Evolutionary conservation across 2,797 vertebrate genomes (phyloP).

Genomic region (Sebastes iracundus): DNA sequence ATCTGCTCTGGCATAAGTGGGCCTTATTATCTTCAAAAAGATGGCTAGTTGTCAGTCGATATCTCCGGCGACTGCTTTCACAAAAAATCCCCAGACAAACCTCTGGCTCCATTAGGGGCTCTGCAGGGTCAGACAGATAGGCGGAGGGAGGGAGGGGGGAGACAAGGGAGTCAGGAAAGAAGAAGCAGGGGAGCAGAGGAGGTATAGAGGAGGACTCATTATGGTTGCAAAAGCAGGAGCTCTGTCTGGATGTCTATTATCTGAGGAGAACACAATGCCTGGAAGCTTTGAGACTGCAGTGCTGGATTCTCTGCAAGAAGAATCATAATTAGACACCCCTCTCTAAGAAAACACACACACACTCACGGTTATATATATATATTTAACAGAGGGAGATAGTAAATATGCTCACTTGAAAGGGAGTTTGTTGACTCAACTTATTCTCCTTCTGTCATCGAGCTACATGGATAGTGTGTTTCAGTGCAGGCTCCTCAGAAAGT

Average conservation of each 20-base stretch:
- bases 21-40: conserved; percentile 71
- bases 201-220: conserved; percentile 52
- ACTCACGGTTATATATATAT: not conserved
- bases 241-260: conserved; percentile 53
- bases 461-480: not conserved
- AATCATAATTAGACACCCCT: conserved; percentile 57
- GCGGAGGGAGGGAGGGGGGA: conserved; percentile 1
- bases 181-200: not conserved
- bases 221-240: conserved; percentile 34
- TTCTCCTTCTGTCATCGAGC: not conserved
- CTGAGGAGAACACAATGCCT: conserved; percentile 45
- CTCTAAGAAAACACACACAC: conserved; percentile 29
- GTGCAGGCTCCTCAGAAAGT: not conserved
- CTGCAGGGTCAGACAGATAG: conserved; percentile 34
- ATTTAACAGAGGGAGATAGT: conserved; percentile 1
- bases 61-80: conserved; percentile 39
- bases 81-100: conserved; percentile 44
- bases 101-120: conserved; percentile 48
- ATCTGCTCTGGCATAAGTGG: conserved; percentile 65
- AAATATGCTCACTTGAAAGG: conserved; percentile 21
- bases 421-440: conserved; percentile 32
- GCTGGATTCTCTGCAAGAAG: conserved; percentile 28
- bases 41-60: conserved; percentile 61
- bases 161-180: conserved; percentile 23
- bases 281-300: conserved; percentile 49